Conservation (phyloP, 2,888 invertebrate genomes). For the Erebia aethiops region DNA sequence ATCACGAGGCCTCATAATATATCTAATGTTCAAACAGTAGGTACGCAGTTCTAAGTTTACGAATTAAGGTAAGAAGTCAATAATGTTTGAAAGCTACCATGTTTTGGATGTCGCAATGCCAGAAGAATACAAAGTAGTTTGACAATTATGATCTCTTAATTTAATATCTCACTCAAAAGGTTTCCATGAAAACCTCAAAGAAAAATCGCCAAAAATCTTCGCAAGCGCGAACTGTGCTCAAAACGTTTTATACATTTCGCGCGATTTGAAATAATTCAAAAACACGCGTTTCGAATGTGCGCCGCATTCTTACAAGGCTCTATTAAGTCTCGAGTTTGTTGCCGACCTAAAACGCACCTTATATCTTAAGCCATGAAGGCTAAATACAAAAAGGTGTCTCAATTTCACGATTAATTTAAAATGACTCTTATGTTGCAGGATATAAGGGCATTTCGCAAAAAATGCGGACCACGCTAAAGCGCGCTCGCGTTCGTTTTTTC, state of each 20-base stretch:
- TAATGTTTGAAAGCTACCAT: too few relatives aligned
- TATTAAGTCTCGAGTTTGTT: conserved; percentile 52
- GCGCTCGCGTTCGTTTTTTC: conserved; percentile 58
- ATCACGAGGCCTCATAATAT: too few relatives aligned
- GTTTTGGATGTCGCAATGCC: too few relatives aligned
- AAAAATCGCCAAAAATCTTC: conserved; percentile 42
- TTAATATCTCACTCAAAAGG: conserved; percentile 11
- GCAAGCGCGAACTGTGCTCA: conserved; percentile 41
- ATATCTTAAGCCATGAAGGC: conserved; percentile 23
- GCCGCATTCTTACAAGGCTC: conserved; percentile 62
- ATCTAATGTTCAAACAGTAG: too few relatives aligned
- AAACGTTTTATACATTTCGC: conserved; percentile 47
- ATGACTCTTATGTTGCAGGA: conserved; percentile 14
- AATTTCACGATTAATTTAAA: conserved; percentile 26
- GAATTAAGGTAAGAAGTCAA: too few relatives aligned
- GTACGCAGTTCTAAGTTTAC: too few relatives aligned
- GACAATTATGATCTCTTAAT: conserved; percentile 1
- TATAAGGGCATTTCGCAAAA: conserved; percentile 27
- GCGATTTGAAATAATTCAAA: conserved; percentile 67
- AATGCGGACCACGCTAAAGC: conserved; percentile 32
- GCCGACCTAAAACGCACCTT: conserved; percentile 36
- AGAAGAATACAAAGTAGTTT: too few relatives aligned
- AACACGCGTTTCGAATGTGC: conserved; percentile 60
- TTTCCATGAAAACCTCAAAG: conserved; percentile 19
- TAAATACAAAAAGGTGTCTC: conserved; percentile 15